Conservation (phyloP, 2,888 invertebrate species). For the Drosophila pseudotalamancana region DNA sequence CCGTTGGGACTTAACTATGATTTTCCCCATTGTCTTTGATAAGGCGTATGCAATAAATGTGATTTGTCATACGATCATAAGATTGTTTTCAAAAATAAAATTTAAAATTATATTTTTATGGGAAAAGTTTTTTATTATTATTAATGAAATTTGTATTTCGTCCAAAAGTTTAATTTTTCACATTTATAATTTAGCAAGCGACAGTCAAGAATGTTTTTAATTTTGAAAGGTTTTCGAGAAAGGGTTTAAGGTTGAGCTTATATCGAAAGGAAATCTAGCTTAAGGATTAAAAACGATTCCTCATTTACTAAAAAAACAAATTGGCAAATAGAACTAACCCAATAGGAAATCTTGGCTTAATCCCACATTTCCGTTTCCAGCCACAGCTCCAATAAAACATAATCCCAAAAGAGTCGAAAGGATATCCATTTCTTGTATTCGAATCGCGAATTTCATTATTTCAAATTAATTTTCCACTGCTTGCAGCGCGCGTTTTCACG, state of each 20-base stretch:
- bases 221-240: too few relatives aligned
- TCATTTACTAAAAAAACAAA: background rate
- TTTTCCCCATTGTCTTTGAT: conserved; percentile 1
- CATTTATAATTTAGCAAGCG: too few relatives aligned
- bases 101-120: too few relatives aligned
- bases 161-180: too few relatives aligned
- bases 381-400: conserved; percentile 17
- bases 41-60: background rate
- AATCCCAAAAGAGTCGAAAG: conserved; percentile 22
- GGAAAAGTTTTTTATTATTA: too few relatives aligned
- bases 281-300: too few relatives aligned
- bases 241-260: too few relatives aligned
- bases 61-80: background rate
- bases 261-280: too few relatives aligned
- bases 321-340: conserved; percentile 18
- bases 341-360: conserved; percentile 1
- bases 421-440: conserved; percentile 19
- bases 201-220: too few relatives aligned
- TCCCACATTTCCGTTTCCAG: conserved; percentile 2
- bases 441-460: background rate
- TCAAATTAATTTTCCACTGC: background rate
- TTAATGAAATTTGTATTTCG: too few relatives aligned
- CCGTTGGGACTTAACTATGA: background rate
- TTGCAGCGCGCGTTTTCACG: conserved; percentile 37
- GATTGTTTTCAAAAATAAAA: too few relatives aligned